Evolutionary conservation across 2,888 invertebrate species (phyloP), one percentile per base, ranked within the genome.

Genomic region (Pollenia griseotomentosa): DNA sequence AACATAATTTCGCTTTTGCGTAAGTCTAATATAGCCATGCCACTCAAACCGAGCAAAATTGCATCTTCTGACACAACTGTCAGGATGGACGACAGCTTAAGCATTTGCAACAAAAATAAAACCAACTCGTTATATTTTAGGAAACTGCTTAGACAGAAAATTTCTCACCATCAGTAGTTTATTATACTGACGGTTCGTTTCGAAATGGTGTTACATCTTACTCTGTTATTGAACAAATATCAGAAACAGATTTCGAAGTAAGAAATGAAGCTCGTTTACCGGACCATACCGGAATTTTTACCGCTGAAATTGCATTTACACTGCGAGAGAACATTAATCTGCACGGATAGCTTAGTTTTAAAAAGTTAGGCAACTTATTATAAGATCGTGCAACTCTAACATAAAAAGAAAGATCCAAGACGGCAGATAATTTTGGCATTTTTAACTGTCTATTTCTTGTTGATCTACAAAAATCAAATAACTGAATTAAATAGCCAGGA

Each of bases 141-240:
- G 10, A 57, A 57, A 57, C 10, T 57, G 12, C 23, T 57, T 23
- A 5, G 10, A 5, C 12, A 40, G 14, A 40, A 40, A 40, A n/a
- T 61, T 12, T 61, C 40, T 33, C 33, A 14, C 61, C 61, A 14
- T 11, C 33, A 14, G 12, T 61, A 61, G 23, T 61, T 11, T 59
- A 33, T 33, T 55, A 55, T 55, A 55, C 19, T 55, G 19, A 55
- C 19, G 55, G 16, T n/a, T 55, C 55, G 12, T 55, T 55, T 55
- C 19, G 10, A 55, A 19, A 55, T n/a, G 55, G 46, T 10, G 46
- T 6, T 6, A 46, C 46, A 46, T n/a, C 53, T n/a, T 11, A 53
- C 16, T 11, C 53, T 53, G n/a, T 53, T 14, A 14, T 16, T 53
- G 14, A 63, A 63, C 33, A 23, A 63, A 68, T 46, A 87, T 42